Base-by-base conservation (phyloP, 1,140 invertebrate genomes). In the Chironomus tepperi region DNA sequence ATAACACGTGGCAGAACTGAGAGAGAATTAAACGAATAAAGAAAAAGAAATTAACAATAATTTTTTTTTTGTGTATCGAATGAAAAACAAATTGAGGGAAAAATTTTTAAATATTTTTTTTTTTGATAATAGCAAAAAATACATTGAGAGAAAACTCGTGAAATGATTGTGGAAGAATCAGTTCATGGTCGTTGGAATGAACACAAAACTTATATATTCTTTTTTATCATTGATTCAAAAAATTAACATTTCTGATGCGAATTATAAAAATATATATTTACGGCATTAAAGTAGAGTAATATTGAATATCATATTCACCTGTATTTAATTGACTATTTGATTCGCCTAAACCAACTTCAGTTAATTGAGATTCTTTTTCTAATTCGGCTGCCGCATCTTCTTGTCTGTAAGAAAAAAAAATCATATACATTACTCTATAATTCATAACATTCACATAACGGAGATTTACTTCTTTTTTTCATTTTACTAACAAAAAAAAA, bases 381-480 rank as follows among this genome's bases (percentile, higher is more conserved):
- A 84, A 77, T 74, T 85, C 84, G 76, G 83, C 76, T 6, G 85
- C 81, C 18, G 86, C 86, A 74, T 85, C 85, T 76, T 89, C 88
- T 75, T 87, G 81, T 75, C 84, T 85, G 80, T n/a, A 79, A 79
- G 74, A 77, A n/a, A n/a, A n/a, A n/a, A n/a, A n/a, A 34, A 34
- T 72, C 18, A 72, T 34, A 34, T 9, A 72, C 19, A 75, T 57
- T 57, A 57, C 24, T 34, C 24, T 34, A 34, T 67, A 80, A 42
- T 76, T 74, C 73, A 24, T 67, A 70, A 73, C 15, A 74, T 34
- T 34, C 73, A 73, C n/a, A 65, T 57, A 34, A 65, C 70, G 24
- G 72, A 3, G 10, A 65, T 74, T 16, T 7, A 3, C 16, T 16
- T 42, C 16, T 12, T 74, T 67, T 34, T 34, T 34, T 34, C 24